Conservation (phyloP, 2,888 invertebrate genomes). For the Cremastinae sp. region DNA sequence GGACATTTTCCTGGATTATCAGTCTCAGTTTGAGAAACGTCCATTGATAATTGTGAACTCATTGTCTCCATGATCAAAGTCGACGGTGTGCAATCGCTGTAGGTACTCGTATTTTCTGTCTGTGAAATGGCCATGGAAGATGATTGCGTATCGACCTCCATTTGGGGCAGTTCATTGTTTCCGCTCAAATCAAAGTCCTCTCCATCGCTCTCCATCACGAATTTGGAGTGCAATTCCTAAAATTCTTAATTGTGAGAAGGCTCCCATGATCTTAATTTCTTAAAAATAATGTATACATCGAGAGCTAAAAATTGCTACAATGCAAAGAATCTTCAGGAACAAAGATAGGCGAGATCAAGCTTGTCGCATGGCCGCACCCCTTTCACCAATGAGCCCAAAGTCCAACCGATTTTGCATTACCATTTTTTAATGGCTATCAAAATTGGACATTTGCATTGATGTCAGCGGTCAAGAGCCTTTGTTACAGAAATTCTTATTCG, state of each 20-base stretch:
- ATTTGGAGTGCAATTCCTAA: no score
- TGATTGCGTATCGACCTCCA: conserved; percentile 51
- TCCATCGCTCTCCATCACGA: conserved; percentile 34
- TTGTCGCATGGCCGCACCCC: conserved; percentile 77
- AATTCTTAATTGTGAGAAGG: conserved; percentile 37
- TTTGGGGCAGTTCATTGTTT: conserved; percentile 11
- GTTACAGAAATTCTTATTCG: conserved; percentile 21
- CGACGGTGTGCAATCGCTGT: neutral
- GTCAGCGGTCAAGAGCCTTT: conserved; percentile 76
- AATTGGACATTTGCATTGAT: conserved; percentile 80
- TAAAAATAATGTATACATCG: no score
- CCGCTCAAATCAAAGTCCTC: neutral
- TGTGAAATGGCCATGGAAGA: conserved; percentile 39
- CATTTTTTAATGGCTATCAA: conserved; percentile 74
- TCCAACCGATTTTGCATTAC: conserved; percentile 76
- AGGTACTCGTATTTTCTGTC: conserved; percentile 1
- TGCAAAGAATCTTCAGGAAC: neutral
- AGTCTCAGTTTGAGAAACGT: conserved; percentile 36
- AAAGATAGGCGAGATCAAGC: conserved; percentile 59
- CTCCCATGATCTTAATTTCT: conserved; percentile 1
- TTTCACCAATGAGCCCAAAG: conserved; percentile 79
- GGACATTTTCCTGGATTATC: conserved; percentile 45
- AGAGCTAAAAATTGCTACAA: neutral
- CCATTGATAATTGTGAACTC: conserved; percentile 45
- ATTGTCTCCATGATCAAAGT: conserved; percentile 40